Conservation (phyloP, 2,797 vertebrate genomes). For the Naso thynnoides region DNA sequence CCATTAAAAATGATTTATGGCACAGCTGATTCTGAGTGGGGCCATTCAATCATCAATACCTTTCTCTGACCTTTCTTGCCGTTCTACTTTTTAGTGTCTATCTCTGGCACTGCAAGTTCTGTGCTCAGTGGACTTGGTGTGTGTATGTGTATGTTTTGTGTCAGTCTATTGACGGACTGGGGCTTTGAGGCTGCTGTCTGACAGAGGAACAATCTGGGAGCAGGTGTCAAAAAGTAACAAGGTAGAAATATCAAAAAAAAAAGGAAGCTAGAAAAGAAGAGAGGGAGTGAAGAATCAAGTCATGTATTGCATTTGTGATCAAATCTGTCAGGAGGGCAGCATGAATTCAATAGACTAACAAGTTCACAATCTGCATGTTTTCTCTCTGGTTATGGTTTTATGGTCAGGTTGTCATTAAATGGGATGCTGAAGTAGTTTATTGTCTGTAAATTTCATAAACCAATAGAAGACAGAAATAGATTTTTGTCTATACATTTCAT, state of each 20-base stretch:
- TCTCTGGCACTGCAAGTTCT: conserved; percentile 37
- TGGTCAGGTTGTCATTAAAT: background rate
- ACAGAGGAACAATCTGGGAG: conserved; percentile 66
- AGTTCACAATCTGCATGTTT: background rate
- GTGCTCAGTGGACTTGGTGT: conserved; percentile 36
- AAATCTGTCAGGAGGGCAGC: background rate
- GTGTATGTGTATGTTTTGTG: conserved; percentile 37
- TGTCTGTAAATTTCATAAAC: background rate
- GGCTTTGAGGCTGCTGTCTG: conserved; percentile 43
- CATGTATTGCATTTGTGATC: conserved; percentile 8
- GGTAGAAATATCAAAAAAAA: conserved; percentile 56
- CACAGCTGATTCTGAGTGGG: conserved; percentile 28
- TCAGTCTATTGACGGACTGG: conserved; percentile 57
- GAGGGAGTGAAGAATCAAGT: background rate
- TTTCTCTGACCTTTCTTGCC: conserved; percentile 45
- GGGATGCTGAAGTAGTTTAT: background rate
- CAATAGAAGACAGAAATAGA: too few relatives aligned
- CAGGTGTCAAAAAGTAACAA: conserved; percentile 75
- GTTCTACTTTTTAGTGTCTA: conserved; percentile 27
- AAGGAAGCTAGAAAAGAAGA: conserved; percentile 3
- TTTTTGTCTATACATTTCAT: background rate
- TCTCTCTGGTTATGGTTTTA: background rate
- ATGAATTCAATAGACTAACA: background rate
- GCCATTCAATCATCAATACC: conserved; percentile 56
- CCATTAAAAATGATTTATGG: conserved; percentile 58